Conservation (phyloP, 1,140 invertebrate genomes). For the Drosophila funebris region DNA sequence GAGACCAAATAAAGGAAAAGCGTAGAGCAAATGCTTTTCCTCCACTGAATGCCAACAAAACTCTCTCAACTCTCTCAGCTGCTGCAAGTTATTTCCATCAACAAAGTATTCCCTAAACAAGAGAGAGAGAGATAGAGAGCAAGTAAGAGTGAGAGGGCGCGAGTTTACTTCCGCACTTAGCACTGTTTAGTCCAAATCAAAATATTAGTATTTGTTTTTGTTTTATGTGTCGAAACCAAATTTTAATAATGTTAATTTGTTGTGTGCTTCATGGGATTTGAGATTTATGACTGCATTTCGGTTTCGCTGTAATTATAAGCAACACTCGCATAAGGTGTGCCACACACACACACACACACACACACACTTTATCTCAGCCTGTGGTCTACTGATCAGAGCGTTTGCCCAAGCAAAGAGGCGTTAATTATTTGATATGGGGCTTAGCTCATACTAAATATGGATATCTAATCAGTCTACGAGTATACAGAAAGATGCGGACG, state of each 20-base stretch:
- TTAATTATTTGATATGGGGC: conserved; percentile 61
- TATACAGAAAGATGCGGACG: neutral
- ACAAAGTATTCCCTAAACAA: neutral
- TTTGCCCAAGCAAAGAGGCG: conserved; percentile 66
- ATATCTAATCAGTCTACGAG: conserved; percentile 11
- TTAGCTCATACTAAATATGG: conserved; percentile 51
- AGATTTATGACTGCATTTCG: conserved; percentile 56
- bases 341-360: conserved; percentile 16
- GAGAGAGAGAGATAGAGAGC: neutral
- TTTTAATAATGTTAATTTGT: conserved; percentile 82
- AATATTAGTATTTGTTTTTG: conserved; percentile 74
- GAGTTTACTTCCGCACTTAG: conserved; percentile 69
- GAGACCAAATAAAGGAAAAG: conserved; percentile 12
- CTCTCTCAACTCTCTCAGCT: neutral
- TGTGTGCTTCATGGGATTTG: conserved; percentile 75
- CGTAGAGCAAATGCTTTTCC: neutral
- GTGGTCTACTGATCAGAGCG: conserved; percentile 51
- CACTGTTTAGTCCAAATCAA: conserved; percentile 76
- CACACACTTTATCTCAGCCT: conserved; percentile 24
- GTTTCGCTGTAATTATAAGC: conserved; percentile 64
- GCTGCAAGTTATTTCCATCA: conserved; percentile 6
- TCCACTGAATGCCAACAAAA: conserved; percentile 4
- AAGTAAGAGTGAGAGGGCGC: neutral
- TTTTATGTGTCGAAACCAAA: conserved; percentile 77
- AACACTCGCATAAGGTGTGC: conserved; percentile 54